Base-by-base conservation (phyloP, 30 jellyfish, hydroid and myxozoan genomes). In the Chironex yamaguchii region DNA sequence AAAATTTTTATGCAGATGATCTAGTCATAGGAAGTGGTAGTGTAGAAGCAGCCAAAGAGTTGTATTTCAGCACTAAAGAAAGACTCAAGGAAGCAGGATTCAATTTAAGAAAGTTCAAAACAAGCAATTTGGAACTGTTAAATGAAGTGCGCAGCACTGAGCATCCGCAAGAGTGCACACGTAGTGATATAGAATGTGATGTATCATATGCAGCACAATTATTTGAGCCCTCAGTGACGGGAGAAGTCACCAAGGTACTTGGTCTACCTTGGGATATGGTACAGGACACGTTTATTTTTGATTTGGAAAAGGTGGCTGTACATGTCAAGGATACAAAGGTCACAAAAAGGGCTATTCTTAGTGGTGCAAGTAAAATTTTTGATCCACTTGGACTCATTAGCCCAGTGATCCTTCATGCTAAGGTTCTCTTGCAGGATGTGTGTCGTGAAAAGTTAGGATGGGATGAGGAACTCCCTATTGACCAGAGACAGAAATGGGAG, bases 1-100 rank as follows among this genome's bases (percentile, higher is more conserved):
- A 77, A 67, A 77, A 77, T 29, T 76, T 76, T 67, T 76, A 52
- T 76, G 78, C 23, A 9, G 78, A 76, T 52, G 88, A 76, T 36
- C 31, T 76, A 6, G 78, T 76, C 32, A 49, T 77, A n/a, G 78
- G 88, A 20, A 6, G 77, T 53, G 9, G 9, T 12, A 54, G 42
- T 29, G 22, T n/a, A 12, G 17, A 29, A 26, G 89, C 1, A 49
- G 79, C 67, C 24, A 49, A 52, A 3, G 49, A 11, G 35, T 80
- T 77, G 27, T 77, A 77, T 49, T 51, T 42, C 31, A 81, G 67
- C 76, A 84, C 91, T 66, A 81, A 51, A 36, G 31, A n/a, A 2
- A 49, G 76, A 49, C 64, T 81, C 84, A 79, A 62, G 30, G 89
- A n/a, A 14, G 89, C 80, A 22, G 89, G 89, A 52, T 58, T 77